Evolutionary conservation across 2,797 vertebrate species (phyloP).

Genomic region (Otus scops): DNA sequence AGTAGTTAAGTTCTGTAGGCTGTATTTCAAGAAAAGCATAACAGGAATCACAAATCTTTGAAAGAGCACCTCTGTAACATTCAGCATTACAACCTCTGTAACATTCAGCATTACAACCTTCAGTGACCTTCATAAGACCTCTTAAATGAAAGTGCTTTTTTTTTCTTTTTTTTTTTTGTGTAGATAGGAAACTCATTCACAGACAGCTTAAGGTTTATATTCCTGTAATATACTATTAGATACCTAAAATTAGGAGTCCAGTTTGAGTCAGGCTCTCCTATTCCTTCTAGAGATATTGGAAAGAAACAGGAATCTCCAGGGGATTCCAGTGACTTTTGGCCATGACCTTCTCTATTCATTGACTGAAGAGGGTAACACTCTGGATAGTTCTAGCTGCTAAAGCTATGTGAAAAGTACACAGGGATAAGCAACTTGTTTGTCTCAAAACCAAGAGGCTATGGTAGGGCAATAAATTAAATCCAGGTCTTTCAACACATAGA

Average conservation of each 20-base stretch:
- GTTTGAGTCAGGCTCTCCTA: not conserved
- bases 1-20: not conserved
- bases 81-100: no score
- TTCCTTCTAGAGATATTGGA: not conserved
- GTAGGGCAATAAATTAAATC: not conserved
- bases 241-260: not conserved
- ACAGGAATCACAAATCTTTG: not conserved
- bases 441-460: not conserved
- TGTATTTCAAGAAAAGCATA: not conserved
- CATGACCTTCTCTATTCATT: not conserved
- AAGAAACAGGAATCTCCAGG: not conserved
- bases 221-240: not conserved
- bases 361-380: not conserved
- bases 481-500: not conserved
- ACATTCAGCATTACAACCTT: not conserved
- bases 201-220: not conserved
- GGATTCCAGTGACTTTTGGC: not conserved
- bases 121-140: not conserved
- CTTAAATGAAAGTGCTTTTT: not conserved
- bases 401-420: not conserved
- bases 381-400: not conserved
- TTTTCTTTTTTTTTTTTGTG: no score
- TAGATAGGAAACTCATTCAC: not conserved
- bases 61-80: not conserved
- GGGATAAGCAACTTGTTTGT: not conserved